These are phyloP conservation scores for Bombus waltoni DNA, from an alignment of 1,140 invertebrate genomes.

Conservation along the genomic window DNA sequence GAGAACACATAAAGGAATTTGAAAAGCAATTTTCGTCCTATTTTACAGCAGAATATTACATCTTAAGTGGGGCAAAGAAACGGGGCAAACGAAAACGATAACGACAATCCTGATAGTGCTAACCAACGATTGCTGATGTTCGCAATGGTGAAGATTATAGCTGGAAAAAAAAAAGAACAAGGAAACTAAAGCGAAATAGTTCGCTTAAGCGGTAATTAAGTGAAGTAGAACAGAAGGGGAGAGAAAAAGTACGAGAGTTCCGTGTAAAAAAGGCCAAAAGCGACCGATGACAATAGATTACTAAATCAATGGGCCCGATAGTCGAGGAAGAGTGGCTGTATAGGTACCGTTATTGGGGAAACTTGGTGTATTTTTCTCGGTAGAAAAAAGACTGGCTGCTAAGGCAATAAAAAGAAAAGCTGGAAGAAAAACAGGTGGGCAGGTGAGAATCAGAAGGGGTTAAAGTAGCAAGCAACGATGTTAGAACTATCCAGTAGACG, in stretches of 20 bases:
- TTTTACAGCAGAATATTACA: not conserved
- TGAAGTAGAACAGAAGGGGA: not conserved
- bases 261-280: not conserved
- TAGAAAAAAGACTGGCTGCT: not conserved
- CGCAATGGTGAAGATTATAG: no score
- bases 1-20: conserved; percentile 24
- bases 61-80: not conserved
- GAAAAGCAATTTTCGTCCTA: conserved; percentile 14
- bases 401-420: not conserved
- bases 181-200: not conserved
- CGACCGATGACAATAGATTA: not conserved
- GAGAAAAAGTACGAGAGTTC: not conserved
- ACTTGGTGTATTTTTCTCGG: not conserved
- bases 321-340: not conserved
- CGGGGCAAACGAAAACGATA: not conserved
- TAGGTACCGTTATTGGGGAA: not conserved
- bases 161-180: not conserved
- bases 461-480: conserved; percentile 31
- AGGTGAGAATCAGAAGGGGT: conserved; percentile 30
- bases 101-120: not conserved
- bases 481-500: conserved; percentile 50
- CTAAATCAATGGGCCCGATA: not conserved
- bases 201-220: not conserved
- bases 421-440: not conserved
- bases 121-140: not conserved